phyloP scores from a whole-genome alignment of 1,140 invertebrate genomes.

The Drosophila oshimai region DNA sequence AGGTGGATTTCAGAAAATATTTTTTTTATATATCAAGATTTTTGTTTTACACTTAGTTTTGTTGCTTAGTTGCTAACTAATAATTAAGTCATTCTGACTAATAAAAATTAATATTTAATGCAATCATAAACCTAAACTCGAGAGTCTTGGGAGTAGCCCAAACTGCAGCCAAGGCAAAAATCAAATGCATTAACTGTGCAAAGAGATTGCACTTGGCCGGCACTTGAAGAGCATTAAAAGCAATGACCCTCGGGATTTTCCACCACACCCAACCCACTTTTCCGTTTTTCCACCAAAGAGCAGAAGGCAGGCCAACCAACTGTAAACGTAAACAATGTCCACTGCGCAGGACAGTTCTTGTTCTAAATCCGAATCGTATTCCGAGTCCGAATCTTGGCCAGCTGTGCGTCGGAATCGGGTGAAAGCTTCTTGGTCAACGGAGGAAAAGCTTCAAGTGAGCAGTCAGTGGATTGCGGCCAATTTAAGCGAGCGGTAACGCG shows the following conservation, averaged over 20 bases:
- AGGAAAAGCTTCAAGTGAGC: slow-evolving; percentile 66
- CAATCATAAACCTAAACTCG: too few species aligned
- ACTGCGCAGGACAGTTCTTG: slow-evolving; percentile 59
- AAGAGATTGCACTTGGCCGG: slow-evolving; percentile 33
- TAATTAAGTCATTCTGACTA: too few species aligned
- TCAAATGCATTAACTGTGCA: slow-evolving; percentile 31
- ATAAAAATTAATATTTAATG: too few species aligned
- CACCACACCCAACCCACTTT: not conserved
- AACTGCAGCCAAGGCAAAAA: slow-evolving; percentile 8
- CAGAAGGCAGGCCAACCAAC: slow-evolving; percentile 49
- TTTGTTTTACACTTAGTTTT: too few species aligned
- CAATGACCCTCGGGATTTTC: slow-evolving; percentile 15
- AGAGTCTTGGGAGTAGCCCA: not conserved
- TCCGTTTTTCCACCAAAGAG: slow-evolving; percentile 6
- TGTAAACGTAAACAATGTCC: slow-evolving; percentile 69
- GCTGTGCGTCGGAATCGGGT: slow-evolving; percentile 21
- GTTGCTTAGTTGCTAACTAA: not conserved
- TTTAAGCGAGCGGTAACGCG: slow-evolving; percentile 39
- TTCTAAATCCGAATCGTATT: slow-evolving; percentile 1
- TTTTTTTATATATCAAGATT: too few species aligned
- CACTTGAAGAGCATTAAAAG: slow-evolving; percentile 39
- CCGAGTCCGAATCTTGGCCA: not conserved
- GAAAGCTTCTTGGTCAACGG: slow-evolving; percentile 45
- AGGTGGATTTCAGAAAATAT: too few species aligned
- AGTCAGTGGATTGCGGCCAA: slow-evolving; percentile 70